Evolutionary conservation across 1,140 invertebrate genomes (phyloP), one percentile per base, ranked within the genome.

Genomic region (Cyphomyrmex costatus): DNA sequence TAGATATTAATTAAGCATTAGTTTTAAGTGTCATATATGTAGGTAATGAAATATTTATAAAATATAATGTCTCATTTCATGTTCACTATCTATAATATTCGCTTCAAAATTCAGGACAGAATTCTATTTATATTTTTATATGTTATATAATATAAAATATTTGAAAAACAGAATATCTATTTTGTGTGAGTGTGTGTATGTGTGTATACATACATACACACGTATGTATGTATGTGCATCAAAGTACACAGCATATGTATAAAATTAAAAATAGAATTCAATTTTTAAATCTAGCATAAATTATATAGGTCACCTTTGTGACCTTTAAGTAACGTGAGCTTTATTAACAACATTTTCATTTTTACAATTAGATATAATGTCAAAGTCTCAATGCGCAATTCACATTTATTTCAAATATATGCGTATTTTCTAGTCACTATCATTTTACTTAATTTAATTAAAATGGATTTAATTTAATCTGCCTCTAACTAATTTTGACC

Each of bases 401-500:
- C 21, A 82, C 65, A 70, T 70, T 42, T 12, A 21, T 2, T 12
- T 19, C 24, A 42, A 63, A 60, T 46, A 60, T 46, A 16, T 16
- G 70, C 68, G 16, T 10, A 71, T 14, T n/a, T n/a, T 10, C 36
- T 42, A 70, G 14, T 56, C 19, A 19, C 24, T 73, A 73, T 74
- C 68, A 61, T 53, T 79, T 79, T 79, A 53, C 46, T 82, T 82
- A 82, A 82, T 73, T 82, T 73, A 82, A 82, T 82, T 82, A 24
- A 82, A 60, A 33, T 82, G 76, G 87, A 74, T 56, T 73, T 16
- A 85, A 87, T 61, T 66, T 70, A 80, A 79, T 76, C 87, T 88
- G 79, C 88, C 86, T 73, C 73, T 85, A 88, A 71, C 87, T 56
- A 90, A 91, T 91, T 89, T 87, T 58, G 71, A 49, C 36, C 19